phyloP scores from a whole-genome alignment of 30 jellyfish, hydroid and myxozoan species.

The Rhopilema esculentum region DNA sequence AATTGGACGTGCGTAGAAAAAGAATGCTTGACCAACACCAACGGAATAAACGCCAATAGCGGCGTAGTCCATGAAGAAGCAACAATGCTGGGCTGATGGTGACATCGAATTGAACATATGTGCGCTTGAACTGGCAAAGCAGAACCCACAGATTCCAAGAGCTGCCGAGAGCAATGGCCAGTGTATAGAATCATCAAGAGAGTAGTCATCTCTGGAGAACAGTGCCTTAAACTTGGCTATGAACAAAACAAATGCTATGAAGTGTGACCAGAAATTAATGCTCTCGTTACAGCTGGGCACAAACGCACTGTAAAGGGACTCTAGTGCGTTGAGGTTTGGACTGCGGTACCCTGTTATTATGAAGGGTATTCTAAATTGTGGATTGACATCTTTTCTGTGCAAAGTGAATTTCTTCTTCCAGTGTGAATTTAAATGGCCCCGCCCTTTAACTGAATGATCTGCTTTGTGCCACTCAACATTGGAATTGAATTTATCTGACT shows the following conservation, averaged over 20 bases:
- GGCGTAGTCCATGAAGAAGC: conserved; percentile 96
- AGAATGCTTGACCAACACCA: conserved; percentile 93
- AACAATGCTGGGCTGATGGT: conserved; percentile 76
- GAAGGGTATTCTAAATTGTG: conserved; percentile 85
- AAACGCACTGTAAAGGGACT: conserved; percentile 84
- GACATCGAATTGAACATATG: conserved; percentile 96
- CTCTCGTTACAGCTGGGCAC: conserved; percentile 83
- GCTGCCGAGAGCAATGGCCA: conserved; percentile 89
- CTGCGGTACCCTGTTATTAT: conserved; percentile 85
- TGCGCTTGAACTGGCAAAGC: conserved; percentile 89
- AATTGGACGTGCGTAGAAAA: conserved; percentile 80
- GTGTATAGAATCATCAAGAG: conserved; percentile 36
- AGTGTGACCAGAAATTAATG: conserved; percentile 91
- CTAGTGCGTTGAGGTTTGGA: conserved; percentile 76
- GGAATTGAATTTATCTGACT: too few relatives aligned
- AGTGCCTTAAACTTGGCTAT: conserved; percentile 29
- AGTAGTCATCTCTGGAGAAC: conserved; percentile 39
- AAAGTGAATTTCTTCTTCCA: conserved; percentile 59
- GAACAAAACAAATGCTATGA: conserved; percentile 77
- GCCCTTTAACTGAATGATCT: neutral
- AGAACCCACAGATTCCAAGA: conserved; percentile 86
- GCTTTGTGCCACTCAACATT: neutral
- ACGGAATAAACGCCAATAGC: conserved; percentile 91
- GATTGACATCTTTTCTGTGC: conserved; percentile 75
- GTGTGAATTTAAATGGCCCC: neutral